Evolutionary conservation across 2,888 invertebrate species (phyloP).

Genomic region (Napeogenes inachia): DNA sequence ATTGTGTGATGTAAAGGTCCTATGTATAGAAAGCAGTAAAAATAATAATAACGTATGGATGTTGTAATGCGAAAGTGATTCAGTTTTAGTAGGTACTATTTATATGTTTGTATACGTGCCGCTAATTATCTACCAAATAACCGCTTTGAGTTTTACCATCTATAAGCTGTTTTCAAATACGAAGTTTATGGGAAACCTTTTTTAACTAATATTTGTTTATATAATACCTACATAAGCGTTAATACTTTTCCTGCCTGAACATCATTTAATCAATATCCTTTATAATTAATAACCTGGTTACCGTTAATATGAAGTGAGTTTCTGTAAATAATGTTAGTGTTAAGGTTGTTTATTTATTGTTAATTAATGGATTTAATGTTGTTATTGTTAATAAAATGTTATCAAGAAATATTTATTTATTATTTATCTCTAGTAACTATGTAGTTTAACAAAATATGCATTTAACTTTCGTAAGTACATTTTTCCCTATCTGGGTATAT

Average conservation of each 20-base stretch:
- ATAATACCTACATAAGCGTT: conserved; percentile 15
- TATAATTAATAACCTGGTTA: conserved; percentile 18
- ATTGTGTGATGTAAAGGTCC: conserved; percentile 46
- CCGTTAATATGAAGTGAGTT: conserved; percentile 55
- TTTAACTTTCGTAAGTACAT: conserved; percentile 2
- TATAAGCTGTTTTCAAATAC: conserved; percentile 10
- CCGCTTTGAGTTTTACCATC: conserved; percentile 40
- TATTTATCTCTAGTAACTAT: conserved; percentile 10
- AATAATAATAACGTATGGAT: conserved; percentile 36
- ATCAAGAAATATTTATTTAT: conserved; percentile 13
- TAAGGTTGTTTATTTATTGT: conserved; percentile 43
- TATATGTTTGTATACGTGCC: conserved; percentile 50
- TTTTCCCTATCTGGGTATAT: too few relatives aligned
- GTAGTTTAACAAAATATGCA: neutral
- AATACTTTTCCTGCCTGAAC: conserved; percentile 32
- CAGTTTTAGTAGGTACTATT: conserved; percentile 43
- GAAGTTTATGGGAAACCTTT: conserved; percentile 45
- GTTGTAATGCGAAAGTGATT: conserved; percentile 39
- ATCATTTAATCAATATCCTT: conserved; percentile 39
- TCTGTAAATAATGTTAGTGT: conserved; percentile 64
- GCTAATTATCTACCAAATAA: conserved; percentile 48
- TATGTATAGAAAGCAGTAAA: conserved; percentile 31
- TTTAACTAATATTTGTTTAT: conserved; percentile 35
- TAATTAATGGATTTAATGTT: conserved; percentile 37
- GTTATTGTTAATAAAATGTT: conserved; percentile 41